phyloP scores from a whole-genome alignment of 2,797 vertebrate species.

The Antennarius maculatus region DNA sequence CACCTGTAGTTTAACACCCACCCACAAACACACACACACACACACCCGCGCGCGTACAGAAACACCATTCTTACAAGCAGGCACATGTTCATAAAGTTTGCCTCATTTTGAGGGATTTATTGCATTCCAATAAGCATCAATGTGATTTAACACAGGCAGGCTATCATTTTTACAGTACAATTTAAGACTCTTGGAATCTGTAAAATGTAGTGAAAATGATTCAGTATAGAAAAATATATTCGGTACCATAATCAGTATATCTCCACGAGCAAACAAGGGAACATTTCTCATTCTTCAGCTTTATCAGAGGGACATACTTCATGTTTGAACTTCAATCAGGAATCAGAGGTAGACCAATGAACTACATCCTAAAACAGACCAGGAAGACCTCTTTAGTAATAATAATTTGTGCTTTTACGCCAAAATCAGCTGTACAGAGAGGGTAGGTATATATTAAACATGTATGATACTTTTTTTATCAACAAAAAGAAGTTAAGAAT shows the following conservation, averaged over 20 bases:
- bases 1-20: neutral
- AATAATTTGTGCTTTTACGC: conserved; percentile 12
- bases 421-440: conserved; percentile 31
- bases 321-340: conserved; percentile 22
- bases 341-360: conserved; percentile 61
- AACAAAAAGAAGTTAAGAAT: conserved; percentile 26
- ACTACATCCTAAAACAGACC: conserved; percentile 31
- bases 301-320: conserved; percentile 25
- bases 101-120: conserved; percentile 82
- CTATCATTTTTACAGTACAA: conserved; percentile 50
- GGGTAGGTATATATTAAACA: neutral
- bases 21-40: neutral
- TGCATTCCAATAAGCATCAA: conserved; percentile 75
- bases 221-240: conserved; percentile 61
- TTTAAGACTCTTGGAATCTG: conserved; percentile 66
- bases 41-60: conserved; percentile 10
- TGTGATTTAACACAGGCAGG: conserved; percentile 75
- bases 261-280: conserved; percentile 42
- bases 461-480: conserved; percentile 11
- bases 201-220: conserved; percentile 53
- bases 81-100: conserved; percentile 29
- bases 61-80: conserved; percentile 19
- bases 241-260: conserved; percentile 44
- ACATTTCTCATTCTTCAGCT: conserved; percentile 13
- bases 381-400: conserved; percentile 55